Base-by-base conservation (phyloP, 1,140 invertebrate genomes). In the Caenorhabditis tropicalis region DNA sequence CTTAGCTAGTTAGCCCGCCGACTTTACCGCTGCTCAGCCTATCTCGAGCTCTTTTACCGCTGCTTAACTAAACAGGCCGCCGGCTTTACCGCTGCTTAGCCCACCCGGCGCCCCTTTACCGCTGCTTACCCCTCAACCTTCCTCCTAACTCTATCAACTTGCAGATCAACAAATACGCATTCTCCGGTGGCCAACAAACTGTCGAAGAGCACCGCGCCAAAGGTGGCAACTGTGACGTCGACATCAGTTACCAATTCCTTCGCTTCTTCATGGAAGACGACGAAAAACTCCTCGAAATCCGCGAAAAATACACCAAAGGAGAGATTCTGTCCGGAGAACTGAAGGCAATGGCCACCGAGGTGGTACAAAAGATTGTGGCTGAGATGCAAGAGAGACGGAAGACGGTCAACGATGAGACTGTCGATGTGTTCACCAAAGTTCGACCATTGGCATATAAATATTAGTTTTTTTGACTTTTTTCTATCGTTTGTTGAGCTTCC, bases 181-280 rank as follows among this genome's bases (percentile, higher is more conserved):
- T 99, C 92, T 98, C 96, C 80, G 98, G 98, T 36, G 98, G 98
- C 33, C 95, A 95, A 89, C 93, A 94, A 16, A 98, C 96, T 0
- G 92, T 98, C 0, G 97, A 99, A 92, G 95, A 98, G 91, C 98
- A 99, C 91, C 92, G 95, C 6, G 80, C 60, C 43, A 70, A 74
- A 58, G 97, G 98, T 46, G 98, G 98, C 4, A 95, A 99, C 92
- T 98, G 97, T 91, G 95, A 96, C 87, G 94, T 99, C 4, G 98
- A 99, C 92, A 95, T 97, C 80, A 95, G 96, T 0, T 99, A 94
- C 92, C 97, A 99, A 91, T 98, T 99, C 93, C 92, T 99, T 1
- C 94, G 93, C 58, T 99, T 98, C 92, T 99, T 99, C 93, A 90
- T 98, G 60, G 96, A 99, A 86, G 96, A 98, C 93, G 97, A 99